Conservation (phyloP, 2,888 invertebrate genomes). For the Caenorhabditis sulstoni region DNA sequence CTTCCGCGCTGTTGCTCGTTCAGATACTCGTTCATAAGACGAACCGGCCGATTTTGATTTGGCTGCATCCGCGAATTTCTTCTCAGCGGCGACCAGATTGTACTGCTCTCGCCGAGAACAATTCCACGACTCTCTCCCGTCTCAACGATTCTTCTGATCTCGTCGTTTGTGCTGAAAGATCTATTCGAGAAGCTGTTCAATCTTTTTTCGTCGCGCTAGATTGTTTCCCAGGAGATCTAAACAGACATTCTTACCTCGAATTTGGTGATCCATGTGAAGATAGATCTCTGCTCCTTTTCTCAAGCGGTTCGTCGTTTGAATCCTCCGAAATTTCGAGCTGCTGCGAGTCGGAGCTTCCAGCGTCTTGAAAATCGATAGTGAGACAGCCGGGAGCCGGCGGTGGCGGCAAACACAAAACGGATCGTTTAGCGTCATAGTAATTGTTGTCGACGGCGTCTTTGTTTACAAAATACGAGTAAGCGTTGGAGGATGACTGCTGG, state of each 20-base stretch:
- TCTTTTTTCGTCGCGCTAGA: slow-evolving; percentile 1
- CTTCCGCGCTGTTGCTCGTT: not conserved
- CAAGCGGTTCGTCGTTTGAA: slow-evolving; percentile 68
- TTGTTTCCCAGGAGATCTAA: not conserved
- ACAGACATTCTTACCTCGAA: slow-evolving; percentile 50
- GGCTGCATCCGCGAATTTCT: slow-evolving; percentile 8
- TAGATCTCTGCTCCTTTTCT: slow-evolving; percentile 73
- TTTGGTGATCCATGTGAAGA: slow-evolving; percentile 72
- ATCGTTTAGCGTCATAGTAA: slow-evolving; percentile 18
- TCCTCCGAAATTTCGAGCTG: slow-evolving; percentile 41
- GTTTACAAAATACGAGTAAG: slow-evolving; percentile 19
- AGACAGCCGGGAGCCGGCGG: slow-evolving; percentile 12
- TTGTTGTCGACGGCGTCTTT: slow-evolving; percentile 40
- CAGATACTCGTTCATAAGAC: slow-evolving; percentile 9
- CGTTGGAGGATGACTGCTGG: slow-evolving; percentile 11
- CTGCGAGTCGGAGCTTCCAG: slow-evolving; percentile 16
- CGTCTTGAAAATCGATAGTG: not conserved
- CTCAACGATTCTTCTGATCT: slow-evolving; percentile 59
- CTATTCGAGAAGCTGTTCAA: not conserved
- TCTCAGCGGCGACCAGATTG: slow-evolving; percentile 30
- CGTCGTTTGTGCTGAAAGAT: slow-evolving; percentile 63
- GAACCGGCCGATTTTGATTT: not conserved
- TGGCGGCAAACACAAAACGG: slow-evolving; percentile 33
- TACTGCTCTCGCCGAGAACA: slow-evolving; percentile 20
- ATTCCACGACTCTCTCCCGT: slow-evolving; percentile 18